These are phyloP conservation scores for Aplocera efformata DNA, from an alignment of 2,888 invertebrate genomes.

Conservation along the genomic window DNA sequence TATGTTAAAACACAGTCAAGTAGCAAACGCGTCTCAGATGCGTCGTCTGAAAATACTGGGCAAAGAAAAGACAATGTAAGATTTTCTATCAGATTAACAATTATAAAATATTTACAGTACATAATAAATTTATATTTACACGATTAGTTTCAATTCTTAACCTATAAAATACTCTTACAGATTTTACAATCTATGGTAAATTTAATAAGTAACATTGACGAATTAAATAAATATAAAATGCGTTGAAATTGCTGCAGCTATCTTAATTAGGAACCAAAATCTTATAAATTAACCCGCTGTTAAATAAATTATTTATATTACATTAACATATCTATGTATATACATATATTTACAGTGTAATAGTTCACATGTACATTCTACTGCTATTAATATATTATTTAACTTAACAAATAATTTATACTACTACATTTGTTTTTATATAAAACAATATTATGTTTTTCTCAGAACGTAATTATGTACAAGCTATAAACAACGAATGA, in stretches of 20 bases:
- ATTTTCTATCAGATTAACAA: conserved; percentile 6
- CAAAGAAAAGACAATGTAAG: conserved; percentile 30
- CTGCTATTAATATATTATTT: conserved; percentile 19
- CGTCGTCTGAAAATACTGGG: too few relatives aligned
- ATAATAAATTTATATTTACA: conserved; percentile 19
- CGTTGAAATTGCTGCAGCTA: conserved; percentile 52
- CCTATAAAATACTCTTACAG: conserved; percentile 20
- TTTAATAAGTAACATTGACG: conserved; percentile 39
- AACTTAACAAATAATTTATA: conserved; percentile 9
- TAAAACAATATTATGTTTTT: too few relatives aligned
- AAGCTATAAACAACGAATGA: background rate
- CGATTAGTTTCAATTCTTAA: conserved; percentile 24
- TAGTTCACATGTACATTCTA: conserved; percentile 23
- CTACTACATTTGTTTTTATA: too few relatives aligned
- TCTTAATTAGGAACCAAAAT: conserved; percentile 79
- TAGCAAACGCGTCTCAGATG: too few relatives aligned
- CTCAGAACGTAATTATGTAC: too few relatives aligned
- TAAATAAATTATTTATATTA: conserved; percentile 71
- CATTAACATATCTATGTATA: conserved; percentile 55
- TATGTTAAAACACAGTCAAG: too few relatives aligned
- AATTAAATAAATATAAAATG: conserved; percentile 68
- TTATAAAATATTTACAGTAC: conserved; percentile 20
- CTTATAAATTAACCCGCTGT: conserved; percentile 50
- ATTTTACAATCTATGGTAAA: conserved; percentile 43
- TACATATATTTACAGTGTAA: conserved; percentile 59